Evolutionary conservation across 2,888 invertebrate species (phyloP), one percentile per base, ranked within the genome.

Genomic region (Crocallis elinguaria): DNA sequence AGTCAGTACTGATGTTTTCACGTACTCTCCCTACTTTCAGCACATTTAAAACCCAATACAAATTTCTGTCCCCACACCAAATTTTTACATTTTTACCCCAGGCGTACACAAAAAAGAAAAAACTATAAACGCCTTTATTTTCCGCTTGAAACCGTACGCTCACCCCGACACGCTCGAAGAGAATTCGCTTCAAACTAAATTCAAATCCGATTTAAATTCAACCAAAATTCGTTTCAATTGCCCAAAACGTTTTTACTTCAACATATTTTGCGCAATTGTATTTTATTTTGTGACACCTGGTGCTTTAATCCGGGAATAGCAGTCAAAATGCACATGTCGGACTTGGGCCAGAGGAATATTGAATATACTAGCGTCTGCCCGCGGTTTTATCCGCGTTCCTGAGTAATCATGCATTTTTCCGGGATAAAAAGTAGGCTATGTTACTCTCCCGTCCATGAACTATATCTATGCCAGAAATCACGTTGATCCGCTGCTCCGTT

Each of bases 301-400:
- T 65, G 57, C 63, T 63, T 57, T 78, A 73, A 81, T 75, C 75
- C 69, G 50, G 21, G 60, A 63, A 63, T 69, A 68, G 60, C 63
- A 77, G 75, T 75, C 69, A 70, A 78, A 82, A 76, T 74, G 71
- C 71, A 78, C 70, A 72, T 74, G 80, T 73, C 59, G 64, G 71
- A 67, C 71, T 71, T 72, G 66, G 8, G 11, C 6, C 6, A 2
- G 8, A 14, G 23, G n/a, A 0, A 35, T 35, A 11, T 17, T 17
- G n/a, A 35, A 35, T 30, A 27, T n/a, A n/a, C n/a, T n/a, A n/a
- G n/a, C n/a, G n/a, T n/a, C n/a, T n/a, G n/a, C n/a, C n/a, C n/a
- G n/a, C n/a, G n/a, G n/a, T n/a, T n/a, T n/a, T n/a, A n/a, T n/a
- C n/a, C n/a, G n/a, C n/a, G n/a, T n/a, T n/a, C n/a, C n/a, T n/a